Conservation (phyloP, 1,140 invertebrate species). For the Leptinotarsa defecta region DNA sequence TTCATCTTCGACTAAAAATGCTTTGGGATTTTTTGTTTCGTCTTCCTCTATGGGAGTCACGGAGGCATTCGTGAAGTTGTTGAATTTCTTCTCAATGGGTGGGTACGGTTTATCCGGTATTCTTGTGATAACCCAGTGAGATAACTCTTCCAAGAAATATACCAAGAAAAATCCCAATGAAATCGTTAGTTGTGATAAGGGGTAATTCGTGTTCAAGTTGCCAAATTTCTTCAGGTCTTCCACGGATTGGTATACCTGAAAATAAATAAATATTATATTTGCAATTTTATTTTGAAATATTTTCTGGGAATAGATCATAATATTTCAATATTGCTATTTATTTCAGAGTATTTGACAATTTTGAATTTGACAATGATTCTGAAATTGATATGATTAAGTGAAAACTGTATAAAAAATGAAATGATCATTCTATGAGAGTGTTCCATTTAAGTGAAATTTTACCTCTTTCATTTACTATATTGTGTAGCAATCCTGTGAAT, state of each 20-base stretch:
- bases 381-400: too few species aligned
- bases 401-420: too few species aligned
- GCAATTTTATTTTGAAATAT: too few species aligned
- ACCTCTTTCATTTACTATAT: too few species aligned
- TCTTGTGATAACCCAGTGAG: slow-evolving; percentile 45
- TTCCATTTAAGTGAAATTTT: too few species aligned
- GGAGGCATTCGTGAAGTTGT: slow-evolving; percentile 10
- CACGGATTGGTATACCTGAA: slow-evolving; percentile 37
- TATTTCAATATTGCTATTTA: too few species aligned
- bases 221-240: slow-evolving; percentile 46
- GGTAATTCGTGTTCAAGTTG: slow-evolving; percentile 52
- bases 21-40: neutral
- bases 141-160: slow-evolving; percentile 65
- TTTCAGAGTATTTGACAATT: too few species aligned
- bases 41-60: neutral
- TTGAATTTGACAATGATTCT: too few species aligned
- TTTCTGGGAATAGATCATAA: too few species aligned
- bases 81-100: slow-evolving; percentile 13
- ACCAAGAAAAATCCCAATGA: slow-evolving; percentile 67
- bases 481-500: too few species aligned
- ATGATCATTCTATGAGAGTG: too few species aligned
- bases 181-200: slow-evolving; percentile 61
- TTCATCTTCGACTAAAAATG: slow-evolving; percentile 19
- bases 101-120: slow-evolving; percentile 11
- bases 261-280: neutral